Percentiles rank a stretch among this genome's conserved stretches.
phyloP scores from a whole-genome alignment of 2,113 vertebrate genomes.

The Empidonax traillii region DNA sequence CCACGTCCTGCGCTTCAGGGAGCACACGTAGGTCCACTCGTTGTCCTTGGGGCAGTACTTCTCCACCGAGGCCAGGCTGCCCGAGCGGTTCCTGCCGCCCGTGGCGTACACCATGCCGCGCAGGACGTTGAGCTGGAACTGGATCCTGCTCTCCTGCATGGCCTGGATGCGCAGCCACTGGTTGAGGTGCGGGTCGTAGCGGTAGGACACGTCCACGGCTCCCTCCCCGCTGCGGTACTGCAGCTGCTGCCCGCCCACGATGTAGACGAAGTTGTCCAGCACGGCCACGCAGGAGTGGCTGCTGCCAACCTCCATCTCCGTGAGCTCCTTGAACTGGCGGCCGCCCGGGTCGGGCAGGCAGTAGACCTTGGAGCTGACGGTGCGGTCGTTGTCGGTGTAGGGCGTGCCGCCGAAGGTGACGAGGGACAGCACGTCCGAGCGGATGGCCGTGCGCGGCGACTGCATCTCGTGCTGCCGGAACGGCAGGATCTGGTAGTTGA shows the following conservation, averaged over 20 bases:
- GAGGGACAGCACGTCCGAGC: constrained; percentile 85
- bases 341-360: constrained; percentile 77
- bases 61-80: constrained; percentile 93
- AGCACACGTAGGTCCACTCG: constrained; percentile 88
- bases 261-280: constrained; percentile 95
- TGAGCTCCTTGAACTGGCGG: constrained; percentile 91
- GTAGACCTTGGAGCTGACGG: constrained; percentile 87
- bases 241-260: constrained; percentile 91
- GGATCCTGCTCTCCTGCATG: constrained; percentile 94
- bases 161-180: constrained; percentile 91
- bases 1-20: constrained; percentile 92
- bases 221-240: constrained; percentile 97
- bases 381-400: constrained; percentile 93
- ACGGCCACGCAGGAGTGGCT: constrained; percentile 93
- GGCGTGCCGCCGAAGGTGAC: constrained; percentile 93
- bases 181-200: constrained; percentile 92
- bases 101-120: constrained; percentile 88
- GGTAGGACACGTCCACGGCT: constrained; percentile 86
- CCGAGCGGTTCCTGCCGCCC: constrained; percentile 90
- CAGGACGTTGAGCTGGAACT: constrained; percentile 91
- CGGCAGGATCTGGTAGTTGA: constrained; percentile 97
- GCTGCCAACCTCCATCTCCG: constrained; percentile 89
- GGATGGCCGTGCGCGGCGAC: constrained; percentile 84
- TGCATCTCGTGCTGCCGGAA: constrained; percentile 97
- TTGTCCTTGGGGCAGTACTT: constrained; percentile 91